phyloP scores from a whole-genome alignment of 2,888 invertebrate genomes.

The Cylloceria caligata region DNA sequence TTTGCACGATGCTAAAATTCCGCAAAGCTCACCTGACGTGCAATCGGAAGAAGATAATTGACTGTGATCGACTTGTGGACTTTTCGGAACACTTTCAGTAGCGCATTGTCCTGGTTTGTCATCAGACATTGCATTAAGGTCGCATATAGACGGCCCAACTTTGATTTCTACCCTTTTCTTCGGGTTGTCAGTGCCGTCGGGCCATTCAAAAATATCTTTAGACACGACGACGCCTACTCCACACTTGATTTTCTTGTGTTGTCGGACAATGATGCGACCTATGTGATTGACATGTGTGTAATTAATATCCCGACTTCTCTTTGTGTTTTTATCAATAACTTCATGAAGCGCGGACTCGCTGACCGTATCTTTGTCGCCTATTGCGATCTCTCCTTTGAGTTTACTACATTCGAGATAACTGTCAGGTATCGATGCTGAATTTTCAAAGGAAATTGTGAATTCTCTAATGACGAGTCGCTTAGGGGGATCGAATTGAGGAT shows the following conservation, averaged over 20 bases:
- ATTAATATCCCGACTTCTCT: constrained; percentile 67
- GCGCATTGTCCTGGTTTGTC: constrained; percentile 14
- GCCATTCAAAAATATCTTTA: constrained; percentile 70
- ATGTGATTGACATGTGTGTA: constrained; percentile 63
- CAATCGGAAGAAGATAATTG: constrained; percentile 2
- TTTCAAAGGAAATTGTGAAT: constrained; percentile 74
- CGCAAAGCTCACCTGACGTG: constrained; percentile 4
- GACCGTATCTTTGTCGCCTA: constrained; percentile 51
- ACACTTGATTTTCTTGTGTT: constrained; percentile 71
- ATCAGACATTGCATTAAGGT: not conserved
- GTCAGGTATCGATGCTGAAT: constrained; percentile 72
- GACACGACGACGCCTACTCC: constrained; percentile 71
- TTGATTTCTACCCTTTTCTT: constrained; percentile 74
- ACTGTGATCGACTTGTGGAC: not conserved
- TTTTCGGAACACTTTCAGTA: not conserved
- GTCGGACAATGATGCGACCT: constrained; percentile 60
- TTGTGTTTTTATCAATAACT: constrained; percentile 71
- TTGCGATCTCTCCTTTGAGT: constrained; percentile 67
- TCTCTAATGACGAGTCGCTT: constrained; percentile 73
- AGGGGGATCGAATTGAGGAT: constrained; percentile 66
- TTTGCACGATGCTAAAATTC: not conserved
- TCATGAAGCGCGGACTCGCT: constrained; percentile 66
- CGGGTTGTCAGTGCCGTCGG: constrained; percentile 54
- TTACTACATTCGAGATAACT: constrained; percentile 70
- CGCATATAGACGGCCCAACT: constrained; percentile 66